Percentiles rank a stretch among this genome's conserved stretches.
These are phyloP conservation scores for Monochamus alternatus DNA, from an alignment of 2,888 invertebrate genomes.

Conservation along the genomic window DNA sequence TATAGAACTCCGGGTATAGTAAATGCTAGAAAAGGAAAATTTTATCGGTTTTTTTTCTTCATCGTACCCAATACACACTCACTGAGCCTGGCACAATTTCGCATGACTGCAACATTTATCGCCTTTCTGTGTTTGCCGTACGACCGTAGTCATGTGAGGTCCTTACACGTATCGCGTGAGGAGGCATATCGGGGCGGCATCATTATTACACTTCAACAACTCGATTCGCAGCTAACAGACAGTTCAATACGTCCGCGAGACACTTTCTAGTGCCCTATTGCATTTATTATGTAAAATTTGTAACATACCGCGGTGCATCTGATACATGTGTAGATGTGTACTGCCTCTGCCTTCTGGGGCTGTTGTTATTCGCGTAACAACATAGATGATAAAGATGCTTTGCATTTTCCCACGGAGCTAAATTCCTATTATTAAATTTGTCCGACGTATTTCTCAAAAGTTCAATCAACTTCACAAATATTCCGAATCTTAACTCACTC, in stretches of 20 bases:
- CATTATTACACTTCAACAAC: constrained; percentile 34
- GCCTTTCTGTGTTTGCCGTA: constrained; percentile 17
- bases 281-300: constrained; percentile 10
- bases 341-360: neutral
- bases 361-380: neutral
- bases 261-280: constrained; percentile 4
- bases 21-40: too few species aligned
- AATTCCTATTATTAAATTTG: too few species aligned
- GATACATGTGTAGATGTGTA: too few species aligned
- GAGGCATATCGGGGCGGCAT: constrained; percentile 20
- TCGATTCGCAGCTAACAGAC: constrained; percentile 15
- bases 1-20: too few species aligned
- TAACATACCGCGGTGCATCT: neutral
- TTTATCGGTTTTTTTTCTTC: neutral
- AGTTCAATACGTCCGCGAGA: constrained; percentile 11
- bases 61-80: neutral
- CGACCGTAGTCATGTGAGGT: constrained; percentile 24
- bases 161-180: constrained; percentile 29
- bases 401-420: too few species aligned
- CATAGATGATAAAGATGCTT: too few species aligned
- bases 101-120: constrained; percentile 35
- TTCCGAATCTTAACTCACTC: too few species aligned
- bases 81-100: constrained; percentile 21
- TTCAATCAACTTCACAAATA: too few species aligned
- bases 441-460: too few species aligned